Evolutionary conservation across 2,113 vertebrate species (phyloP), one percentile per base, ranked within the genome.

Genomic region (Strix aluco): DNA sequence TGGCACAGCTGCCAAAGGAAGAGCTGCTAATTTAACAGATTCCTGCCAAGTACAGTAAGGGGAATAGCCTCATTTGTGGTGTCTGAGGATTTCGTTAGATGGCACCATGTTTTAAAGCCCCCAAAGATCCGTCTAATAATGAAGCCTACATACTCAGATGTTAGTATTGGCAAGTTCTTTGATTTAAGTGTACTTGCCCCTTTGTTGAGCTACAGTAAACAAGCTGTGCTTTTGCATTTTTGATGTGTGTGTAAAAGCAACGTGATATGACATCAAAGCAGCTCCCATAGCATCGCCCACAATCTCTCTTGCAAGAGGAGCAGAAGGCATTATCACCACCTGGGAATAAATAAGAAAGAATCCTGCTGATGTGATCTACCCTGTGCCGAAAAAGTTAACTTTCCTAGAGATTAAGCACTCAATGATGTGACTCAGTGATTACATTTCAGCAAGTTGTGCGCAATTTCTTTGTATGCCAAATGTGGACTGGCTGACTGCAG

Each of bases 391-490:
- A 93, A 97, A 96, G 90, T 96, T 93, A 95, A 96, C 88, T 98
- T 98, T 97, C 83, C 96, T 94, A 40, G 96, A 97, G 86, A 97
- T 97, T 97, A 90, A 69, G 81, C 71, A 91, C 67, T 95, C 92
- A 97, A 30, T 90, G 96, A 96, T 91, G 97, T 97, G 96, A 97
- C 94, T 96, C 96, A 91, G 96, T 97, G 97, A 97, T 96, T 97
- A 97, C 94, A 95, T 96, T 97, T 98, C 96, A 97, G 96, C 94
- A 97, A 93, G 84, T 92, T 85, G 92, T 86, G 78, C 17, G 47
- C 89, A 90, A 66, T 97, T 97, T 88, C 89, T 96, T 87, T 94
- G 83, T 46, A 61, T 95, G 93, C 96, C 92, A 96, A 97, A 83
- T 57, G 92, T 25, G 67, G 92, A 96, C 83, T 95, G 94, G 83